Conservation (phyloP, 2,113 vertebrate genomes). For the Poicephalus meyeri region DNA sequence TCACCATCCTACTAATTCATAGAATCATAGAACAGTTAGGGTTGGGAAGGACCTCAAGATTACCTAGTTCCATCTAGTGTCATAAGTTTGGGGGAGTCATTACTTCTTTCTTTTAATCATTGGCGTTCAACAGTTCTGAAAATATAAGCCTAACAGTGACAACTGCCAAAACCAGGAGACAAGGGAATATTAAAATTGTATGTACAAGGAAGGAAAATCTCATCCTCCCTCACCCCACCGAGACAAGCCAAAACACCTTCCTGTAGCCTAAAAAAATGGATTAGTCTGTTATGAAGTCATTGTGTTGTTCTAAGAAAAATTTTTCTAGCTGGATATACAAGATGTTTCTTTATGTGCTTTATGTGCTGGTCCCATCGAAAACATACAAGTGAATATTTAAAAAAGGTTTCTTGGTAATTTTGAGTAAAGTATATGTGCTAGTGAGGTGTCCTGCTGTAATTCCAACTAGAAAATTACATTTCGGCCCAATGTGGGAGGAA, state of each 20-base stretch:
- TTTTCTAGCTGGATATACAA: constrained; percentile 4
- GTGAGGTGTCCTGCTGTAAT: background rate
- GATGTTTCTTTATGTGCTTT: background rate
- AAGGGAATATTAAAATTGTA: background rate
- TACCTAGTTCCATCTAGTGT: background rate
- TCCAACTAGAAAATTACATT: constrained; percentile 15
- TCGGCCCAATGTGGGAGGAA: background rate
- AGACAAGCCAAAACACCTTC: background rate
- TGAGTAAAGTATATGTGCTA: background rate
- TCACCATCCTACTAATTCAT: background rate
- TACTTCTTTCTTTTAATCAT: background rate
- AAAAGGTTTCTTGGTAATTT: background rate
- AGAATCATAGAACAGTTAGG: too few species aligned
- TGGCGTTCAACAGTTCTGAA: background rate
- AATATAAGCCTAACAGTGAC: background rate
- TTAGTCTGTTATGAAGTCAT: background rate
- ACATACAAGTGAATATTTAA: background rate
- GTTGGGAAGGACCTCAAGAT: too few species aligned
- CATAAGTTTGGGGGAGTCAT: background rate
- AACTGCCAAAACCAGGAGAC: background rate
- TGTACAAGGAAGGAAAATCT: background rate
- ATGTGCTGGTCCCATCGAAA: background rate
- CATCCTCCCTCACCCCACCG: background rate
- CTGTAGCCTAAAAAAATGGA: background rate
- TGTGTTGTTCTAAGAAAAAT: background rate